phyloP scores from a whole-genome alignment of 2,113 vertebrate species.

The Eptesicus fuscus region DNA sequence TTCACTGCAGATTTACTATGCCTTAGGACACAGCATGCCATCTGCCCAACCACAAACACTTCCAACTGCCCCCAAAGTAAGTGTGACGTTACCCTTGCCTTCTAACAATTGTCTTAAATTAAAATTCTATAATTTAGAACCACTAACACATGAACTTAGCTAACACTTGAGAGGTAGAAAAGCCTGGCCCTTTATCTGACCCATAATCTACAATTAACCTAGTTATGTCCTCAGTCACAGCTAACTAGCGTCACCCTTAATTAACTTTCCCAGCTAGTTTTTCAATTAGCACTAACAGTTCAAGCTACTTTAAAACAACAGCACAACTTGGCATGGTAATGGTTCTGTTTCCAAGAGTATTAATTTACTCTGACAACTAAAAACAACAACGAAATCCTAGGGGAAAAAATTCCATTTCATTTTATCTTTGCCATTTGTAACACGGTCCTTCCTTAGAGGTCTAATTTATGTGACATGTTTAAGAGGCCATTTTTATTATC shows the following conservation, averaged over 20 bases:
- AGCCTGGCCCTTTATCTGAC: conserved; percentile 25
- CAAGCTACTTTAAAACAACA: conserved; percentile 72
- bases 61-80: background rate
- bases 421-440: conserved; percentile 68
- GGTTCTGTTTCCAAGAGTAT: conserved; percentile 59
- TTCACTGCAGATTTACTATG: background rate
- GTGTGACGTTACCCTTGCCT: background rate
- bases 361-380: conserved; percentile 76
- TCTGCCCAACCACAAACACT: background rate
- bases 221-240: conserved; percentile 59
- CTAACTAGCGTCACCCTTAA: conserved; percentile 75
- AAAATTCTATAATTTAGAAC: conserved; percentile 47
- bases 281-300: conserved; percentile 75
- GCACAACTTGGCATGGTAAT: conserved; percentile 69
- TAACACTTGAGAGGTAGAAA: conserved; percentile 12
- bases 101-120: background rate
- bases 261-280: conserved; percentile 71
- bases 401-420: conserved; percentile 33
- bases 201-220: conserved; percentile 69
- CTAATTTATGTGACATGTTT: conserved; percentile 73
- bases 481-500: conserved; percentile 62
- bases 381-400: conserved; percentile 42
- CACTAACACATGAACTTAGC: conserved; percentile 29
- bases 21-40: background rate
- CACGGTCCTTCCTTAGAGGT: conserved; percentile 54